These are phyloP conservation scores for Drosophila macrothrix DNA, from an alignment of 2,888 invertebrate genomes.

Conservation along the genomic window DNA sequence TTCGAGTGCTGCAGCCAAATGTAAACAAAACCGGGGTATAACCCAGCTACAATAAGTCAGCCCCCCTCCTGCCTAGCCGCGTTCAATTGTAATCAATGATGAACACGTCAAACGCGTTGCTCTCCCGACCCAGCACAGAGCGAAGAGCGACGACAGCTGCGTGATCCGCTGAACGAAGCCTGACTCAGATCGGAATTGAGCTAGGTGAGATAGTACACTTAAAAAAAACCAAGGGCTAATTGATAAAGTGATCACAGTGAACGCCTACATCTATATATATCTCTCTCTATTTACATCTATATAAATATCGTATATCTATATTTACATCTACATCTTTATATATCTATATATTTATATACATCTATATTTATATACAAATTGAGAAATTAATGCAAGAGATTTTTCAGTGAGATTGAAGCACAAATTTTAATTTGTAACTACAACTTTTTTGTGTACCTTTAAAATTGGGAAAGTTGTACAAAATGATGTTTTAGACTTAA, in stretches of 20 bases:
- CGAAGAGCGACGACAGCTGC: not conserved
- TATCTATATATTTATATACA: not conserved
- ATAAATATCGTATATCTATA: not conserved
- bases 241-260: not conserved
- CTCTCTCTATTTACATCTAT: not conserved
- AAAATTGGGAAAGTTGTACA: not conserved
- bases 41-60: conserved; percentile 26
- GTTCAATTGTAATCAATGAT: conserved; percentile 7
- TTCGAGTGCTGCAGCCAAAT: not conserved
- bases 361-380: not conserved
- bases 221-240: not conserved
- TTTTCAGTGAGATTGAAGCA: not conserved
- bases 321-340: not conserved
- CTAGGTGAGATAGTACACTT: not conserved
- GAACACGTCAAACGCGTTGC: not conserved
- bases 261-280: not conserved
- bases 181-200: not conserved
- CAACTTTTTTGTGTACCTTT: not conserved
- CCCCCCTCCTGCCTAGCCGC: not conserved
- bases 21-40: conserved; percentile 23
- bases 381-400: not conserved
- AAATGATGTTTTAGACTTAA: not conserved
- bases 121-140: conserved; percentile 2
- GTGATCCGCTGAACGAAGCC: not conserved
- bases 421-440: not conserved